Base-by-base conservation (phyloP, 2,888 invertebrate species). In the Bursaphelenchus okinawaensis region DNA sequence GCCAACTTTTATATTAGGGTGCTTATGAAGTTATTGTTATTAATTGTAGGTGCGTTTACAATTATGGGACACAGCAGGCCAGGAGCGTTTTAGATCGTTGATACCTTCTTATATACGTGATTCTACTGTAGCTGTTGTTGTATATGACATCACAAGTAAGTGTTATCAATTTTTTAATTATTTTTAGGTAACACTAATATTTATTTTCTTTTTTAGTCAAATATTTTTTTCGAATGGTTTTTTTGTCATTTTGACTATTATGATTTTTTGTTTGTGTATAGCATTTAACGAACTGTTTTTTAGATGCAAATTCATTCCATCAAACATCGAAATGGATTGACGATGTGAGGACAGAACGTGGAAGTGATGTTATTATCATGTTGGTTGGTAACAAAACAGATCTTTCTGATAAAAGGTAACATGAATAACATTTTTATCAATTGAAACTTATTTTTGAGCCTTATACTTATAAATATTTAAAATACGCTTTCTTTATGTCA, bases 291-390 rank as follows among this genome's bases (percentile, higher is more conserved):
- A n/a, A n/a, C n/a, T n/a, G n/a, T n/a, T 19, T 66, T 73, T 59
- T 85, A 92, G 91, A 92, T 87, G 92, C 93, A 75, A 93, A 96
- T 87, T 96, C 95, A 83, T 98, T 96, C 88, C 95, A 95, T 86
- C 96, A 98, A 87, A 98, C 96, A 75, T 95, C 95, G 67, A 96
- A 96, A 86, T 98, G 96, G 96, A 98, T 98, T 83, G 96, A 98
- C 85, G 96, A 98, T 87, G 96, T 98, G 65, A 89, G 96, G 85
- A 96, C 95, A 81, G 96, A 98, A 86, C 88, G 96, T 81, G 96
- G 96, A 69, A 92, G 91, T 83, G 96, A 98, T 87, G 96, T 98
- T 75, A 96, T 98, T 83, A 98, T 98, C 79, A 96, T 98, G 95
- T 87, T 98, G 84, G 94, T 98, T 72, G 96, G 96, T 83, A 98